Percentiles rank a stretch among this genome's conserved stretches.
These are phyloP conservation scores for Montipora sp. DNA, from an alignment of 64 coral and sea anemone genomes.

Conservation along the genomic window DNA sequence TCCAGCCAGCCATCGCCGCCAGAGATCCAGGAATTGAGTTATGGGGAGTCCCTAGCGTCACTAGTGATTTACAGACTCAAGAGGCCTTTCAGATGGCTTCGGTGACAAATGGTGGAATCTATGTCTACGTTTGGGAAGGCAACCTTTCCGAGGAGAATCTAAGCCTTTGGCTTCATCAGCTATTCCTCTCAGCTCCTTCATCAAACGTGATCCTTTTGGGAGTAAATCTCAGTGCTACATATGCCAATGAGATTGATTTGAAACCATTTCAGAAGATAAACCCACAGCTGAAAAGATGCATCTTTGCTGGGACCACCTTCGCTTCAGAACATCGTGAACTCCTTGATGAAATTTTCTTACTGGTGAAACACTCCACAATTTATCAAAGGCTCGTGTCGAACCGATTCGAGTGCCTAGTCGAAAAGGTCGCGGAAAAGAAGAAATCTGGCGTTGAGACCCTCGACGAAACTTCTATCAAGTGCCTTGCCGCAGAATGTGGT, in stretches of 20 bases:
- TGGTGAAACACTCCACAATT: not conserved
- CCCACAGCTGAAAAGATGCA: constrained; percentile 62
- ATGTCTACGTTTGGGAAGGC: constrained; percentile 79
- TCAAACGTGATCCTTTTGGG: constrained; percentile 68
- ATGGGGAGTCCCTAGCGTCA: constrained; percentile 60
- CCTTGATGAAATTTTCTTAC: constrained; percentile 11
- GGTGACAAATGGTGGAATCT: constrained; percentile 64
- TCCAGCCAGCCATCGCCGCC: constrained; percentile 10
- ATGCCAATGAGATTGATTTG: constrained; percentile 62
- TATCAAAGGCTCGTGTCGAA: constrained; percentile 1
- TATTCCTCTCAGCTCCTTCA: constrained; percentile 20
- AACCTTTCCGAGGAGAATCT: constrained; percentile 65
- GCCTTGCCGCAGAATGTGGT: constrained; percentile 59
- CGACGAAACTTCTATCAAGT: constrained; percentile 20
- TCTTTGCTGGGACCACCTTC: constrained; percentile 54
- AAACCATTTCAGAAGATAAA: constrained; percentile 69
- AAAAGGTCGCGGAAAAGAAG: constrained; percentile 16
- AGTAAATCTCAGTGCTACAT: constrained; percentile 50
- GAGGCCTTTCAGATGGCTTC: constrained; percentile 61
- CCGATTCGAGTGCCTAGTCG: constrained; percentile 4
- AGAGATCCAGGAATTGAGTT: not conserved
- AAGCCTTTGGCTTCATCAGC: constrained; percentile 70
- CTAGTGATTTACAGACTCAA: constrained; percentile 12
- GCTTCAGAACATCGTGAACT: constrained; percentile 14
- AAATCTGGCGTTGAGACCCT: constrained; percentile 5